phyloP scores from a whole-genome alignment of 2,113 vertebrate genomes.

The Centropus unirufus region DNA sequence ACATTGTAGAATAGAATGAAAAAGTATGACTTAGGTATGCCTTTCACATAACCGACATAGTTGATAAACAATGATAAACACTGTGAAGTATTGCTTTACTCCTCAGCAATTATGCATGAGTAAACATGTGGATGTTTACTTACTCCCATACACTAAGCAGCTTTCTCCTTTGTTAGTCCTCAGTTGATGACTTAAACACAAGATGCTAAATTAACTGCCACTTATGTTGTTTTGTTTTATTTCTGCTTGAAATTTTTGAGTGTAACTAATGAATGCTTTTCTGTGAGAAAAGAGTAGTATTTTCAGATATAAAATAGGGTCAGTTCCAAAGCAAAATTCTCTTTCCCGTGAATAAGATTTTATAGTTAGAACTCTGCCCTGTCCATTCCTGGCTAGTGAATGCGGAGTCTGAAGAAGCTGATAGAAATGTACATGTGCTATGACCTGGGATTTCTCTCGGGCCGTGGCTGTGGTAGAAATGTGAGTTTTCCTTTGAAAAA shows the following conservation, averaged over 20 bases:
- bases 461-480: not conserved
- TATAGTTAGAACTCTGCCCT: not conserved
- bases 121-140: not conserved
- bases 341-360: not conserved
- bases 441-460: not conserved
- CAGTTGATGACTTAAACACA: not conserved
- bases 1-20: not conserved
- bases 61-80: not conserved
- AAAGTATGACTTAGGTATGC: not conserved
- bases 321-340: not conserved
- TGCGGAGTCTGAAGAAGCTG: not conserved
- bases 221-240: not conserved
- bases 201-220: not conserved
- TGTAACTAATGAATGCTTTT: not conserved
- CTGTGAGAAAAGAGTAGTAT: not conserved
- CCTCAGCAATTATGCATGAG: not conserved
- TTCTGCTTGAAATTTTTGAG: not conserved
- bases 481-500: not conserved
- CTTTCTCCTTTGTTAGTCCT: not conserved
- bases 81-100: not conserved
- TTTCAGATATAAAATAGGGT: not conserved
- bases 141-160: not conserved
- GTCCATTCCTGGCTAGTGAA: not conserved
- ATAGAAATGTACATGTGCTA: not conserved
- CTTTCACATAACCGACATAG: not conserved